These are phyloP conservation scores for Nyctibius bracteatus DNA, from an alignment of 2,113 vertebrate genomes.

Conservation along the genomic window DNA sequence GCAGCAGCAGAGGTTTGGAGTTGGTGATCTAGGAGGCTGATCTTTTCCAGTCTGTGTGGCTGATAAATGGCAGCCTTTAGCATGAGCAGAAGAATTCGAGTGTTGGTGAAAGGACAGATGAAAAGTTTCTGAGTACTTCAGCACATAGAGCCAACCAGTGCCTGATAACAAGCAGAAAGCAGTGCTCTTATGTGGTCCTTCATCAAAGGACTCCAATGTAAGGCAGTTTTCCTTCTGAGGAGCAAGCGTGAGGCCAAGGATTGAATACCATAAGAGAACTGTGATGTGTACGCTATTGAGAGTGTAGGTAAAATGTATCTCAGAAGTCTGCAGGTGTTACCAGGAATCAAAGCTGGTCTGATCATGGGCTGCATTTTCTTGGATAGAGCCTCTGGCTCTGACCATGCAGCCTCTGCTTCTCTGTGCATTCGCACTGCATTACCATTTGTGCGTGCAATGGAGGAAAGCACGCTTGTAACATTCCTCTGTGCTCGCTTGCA, in stretches of 20 bases:
- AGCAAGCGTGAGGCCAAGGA: background rate
- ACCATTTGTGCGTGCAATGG: rapidly evolving
- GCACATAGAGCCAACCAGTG: background rate
- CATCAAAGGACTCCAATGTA: background rate
- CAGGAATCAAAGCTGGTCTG: background rate
- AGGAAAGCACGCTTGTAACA: rapidly evolving
- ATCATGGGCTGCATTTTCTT: background rate
- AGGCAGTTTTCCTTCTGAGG: background rate
- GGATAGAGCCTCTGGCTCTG: background rate
- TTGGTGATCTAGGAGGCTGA: background rate
- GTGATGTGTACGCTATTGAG: background rate
- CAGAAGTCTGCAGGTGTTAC: background rate
- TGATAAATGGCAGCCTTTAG: background rate
- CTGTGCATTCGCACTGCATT: background rate
- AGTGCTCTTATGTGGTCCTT: background rate
- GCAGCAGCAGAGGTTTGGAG: background rate
- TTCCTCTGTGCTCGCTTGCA: background rate
- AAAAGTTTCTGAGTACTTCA: background rate
- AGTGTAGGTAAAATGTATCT: background rate
- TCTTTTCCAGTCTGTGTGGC: background rate
- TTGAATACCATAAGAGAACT: background rate
- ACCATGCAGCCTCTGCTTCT: background rate
- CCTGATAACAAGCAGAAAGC: background rate
- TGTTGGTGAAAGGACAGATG: background rate
- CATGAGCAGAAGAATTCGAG: background rate